A percentile compares a stretch with the other conserved stretches of the same genome.
Evolutionary conservation across 2,888 invertebrate genomes (phyloP).

Genomic region (Automeris io): DNA sequence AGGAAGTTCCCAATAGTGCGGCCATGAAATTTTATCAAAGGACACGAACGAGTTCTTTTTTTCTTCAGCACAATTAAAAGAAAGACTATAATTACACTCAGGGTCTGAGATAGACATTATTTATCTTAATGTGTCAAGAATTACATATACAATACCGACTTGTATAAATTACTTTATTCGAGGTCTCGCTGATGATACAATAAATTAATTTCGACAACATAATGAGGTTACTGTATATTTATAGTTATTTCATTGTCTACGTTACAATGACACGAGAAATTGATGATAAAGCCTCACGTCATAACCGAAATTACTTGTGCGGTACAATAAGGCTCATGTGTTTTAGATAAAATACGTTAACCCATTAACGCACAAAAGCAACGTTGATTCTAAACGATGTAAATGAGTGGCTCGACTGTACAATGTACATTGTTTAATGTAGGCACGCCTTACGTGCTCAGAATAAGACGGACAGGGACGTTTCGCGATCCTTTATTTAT

Average conservation of each 20-base stretch:
- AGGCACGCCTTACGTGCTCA: conserved; percentile 47
- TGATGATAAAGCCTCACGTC: too few species aligned
- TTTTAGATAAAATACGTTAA: too few species aligned
- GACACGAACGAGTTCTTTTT: not conserved
- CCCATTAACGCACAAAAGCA: not conserved
- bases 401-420: conserved; percentile 15
- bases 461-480: conserved; percentile 40
- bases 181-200: conserved; percentile 2
- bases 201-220: conserved; percentile 2
- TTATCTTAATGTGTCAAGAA: conserved; percentile 10
- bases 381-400: not conserved
- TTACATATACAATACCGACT: not conserved
- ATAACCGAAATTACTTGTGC: not conserved
- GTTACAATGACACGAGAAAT: not conserved
- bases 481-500: conserved; percentile 47
- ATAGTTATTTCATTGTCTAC: not conserved
- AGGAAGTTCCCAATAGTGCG: not conserved
- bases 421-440: conserved; percentile 40
- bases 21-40: conserved; percentile 1
- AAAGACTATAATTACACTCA: conserved; percentile 7
- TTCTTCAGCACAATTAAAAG: conserved; percentile 3
- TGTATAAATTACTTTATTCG: not conserved
- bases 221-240: conserved; percentile 8
- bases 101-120: conserved; percentile 3
- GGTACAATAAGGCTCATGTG: too few species aligned